These are phyloP conservation scores for Acanthosepion pharaonis DNA, from an alignment of 2,888 invertebrate genomes.

Conservation along the genomic window DNA sequence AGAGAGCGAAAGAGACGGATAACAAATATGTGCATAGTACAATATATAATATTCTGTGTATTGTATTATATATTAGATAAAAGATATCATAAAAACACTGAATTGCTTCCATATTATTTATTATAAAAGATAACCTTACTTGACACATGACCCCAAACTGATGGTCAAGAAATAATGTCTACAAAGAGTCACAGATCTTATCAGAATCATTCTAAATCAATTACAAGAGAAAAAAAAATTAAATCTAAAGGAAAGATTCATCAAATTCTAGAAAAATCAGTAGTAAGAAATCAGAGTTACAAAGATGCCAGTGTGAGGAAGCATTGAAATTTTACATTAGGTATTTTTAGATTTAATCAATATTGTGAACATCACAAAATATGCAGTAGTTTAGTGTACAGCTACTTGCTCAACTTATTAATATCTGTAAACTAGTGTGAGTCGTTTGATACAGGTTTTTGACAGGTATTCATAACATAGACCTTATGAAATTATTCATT, in stretches of 20 bases:
- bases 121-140: not conserved
- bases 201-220: not conserved
- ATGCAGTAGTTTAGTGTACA: not conserved
- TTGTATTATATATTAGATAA: not conserved
- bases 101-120: not conserved
- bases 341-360: not conserved
- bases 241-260: not conserved
- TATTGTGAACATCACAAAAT: not conserved
- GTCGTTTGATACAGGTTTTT: not conserved
- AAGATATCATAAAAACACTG: not conserved
- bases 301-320: not conserved
- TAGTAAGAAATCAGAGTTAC: not conserved
- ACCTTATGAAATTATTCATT: not conserved
- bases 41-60: not conserved
- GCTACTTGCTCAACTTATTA: not conserved
- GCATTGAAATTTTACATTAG: not conserved
- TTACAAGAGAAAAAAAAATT: not conserved
- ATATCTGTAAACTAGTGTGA: not conserved
- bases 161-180: conserved; percentile 10
- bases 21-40: not conserved
- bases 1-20: not conserved
- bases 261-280: not conserved
- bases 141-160: not conserved
- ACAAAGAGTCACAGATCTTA: not conserved
- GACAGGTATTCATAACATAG: not conserved